These are phyloP conservation scores for Ardeotis arabs DNA, from an alignment of 2,113 vertebrate species.

Conservation along the genomic window DNA sequence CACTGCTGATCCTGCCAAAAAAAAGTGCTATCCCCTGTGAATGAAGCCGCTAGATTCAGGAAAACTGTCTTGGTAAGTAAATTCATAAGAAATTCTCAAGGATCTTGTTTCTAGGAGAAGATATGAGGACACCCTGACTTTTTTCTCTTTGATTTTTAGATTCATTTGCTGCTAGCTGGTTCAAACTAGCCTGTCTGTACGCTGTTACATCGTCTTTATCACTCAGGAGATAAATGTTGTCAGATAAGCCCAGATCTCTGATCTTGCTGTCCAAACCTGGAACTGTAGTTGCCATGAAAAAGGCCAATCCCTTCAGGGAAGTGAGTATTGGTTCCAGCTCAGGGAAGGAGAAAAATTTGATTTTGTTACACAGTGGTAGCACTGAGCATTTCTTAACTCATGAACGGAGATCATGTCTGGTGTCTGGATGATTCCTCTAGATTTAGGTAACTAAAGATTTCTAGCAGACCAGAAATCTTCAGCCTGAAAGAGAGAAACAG, in stretches of 20 bases:
- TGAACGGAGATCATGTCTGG: background rate
- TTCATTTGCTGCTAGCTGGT: background rate
- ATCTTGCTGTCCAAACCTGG: background rate
- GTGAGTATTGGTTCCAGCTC: background rate
- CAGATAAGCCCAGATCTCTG: background rate
- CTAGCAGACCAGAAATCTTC: background rate
- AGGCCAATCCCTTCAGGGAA: background rate
- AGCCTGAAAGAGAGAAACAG: background rate
- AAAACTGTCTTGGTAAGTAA: background rate
- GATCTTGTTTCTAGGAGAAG: background rate
- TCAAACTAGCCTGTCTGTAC: background rate
- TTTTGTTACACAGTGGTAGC: background rate
- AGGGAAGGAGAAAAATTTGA: background rate
- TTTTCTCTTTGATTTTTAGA: background rate
- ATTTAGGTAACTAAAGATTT: background rate
- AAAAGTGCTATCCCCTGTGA: background rate
- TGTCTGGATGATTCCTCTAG: background rate
- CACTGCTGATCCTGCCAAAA: background rate
- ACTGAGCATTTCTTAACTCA: background rate
- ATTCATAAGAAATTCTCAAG: background rate
- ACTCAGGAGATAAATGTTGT: background rate
- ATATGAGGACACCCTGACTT: background rate
- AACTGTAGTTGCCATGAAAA: background rate
- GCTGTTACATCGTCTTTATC: background rate
- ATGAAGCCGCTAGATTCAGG: background rate